Base-by-base conservation (phyloP, 2,888 invertebrate genomes). In the Laspeyria flexula region DNA sequence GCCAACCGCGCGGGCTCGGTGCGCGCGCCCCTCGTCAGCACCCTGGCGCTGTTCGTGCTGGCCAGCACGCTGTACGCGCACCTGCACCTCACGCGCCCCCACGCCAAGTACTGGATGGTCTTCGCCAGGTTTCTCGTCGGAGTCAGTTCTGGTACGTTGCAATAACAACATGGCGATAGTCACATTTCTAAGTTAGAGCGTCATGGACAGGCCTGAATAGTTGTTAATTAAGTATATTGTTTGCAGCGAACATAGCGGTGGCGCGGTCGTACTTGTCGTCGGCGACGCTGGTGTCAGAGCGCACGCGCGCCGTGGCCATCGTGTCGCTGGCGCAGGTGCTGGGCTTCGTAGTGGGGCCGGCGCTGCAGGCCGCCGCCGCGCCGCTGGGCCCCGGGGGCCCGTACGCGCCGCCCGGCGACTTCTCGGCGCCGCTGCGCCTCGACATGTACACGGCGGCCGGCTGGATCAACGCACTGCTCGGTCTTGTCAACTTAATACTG, bases 371-470 rank as follows among this genome's bases (percentile, higher is more conserved):
- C 0, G 94, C 94, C 1, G 96, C 96, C 0, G 96, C 97, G 10
- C 96, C 96, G 2, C 86, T 97, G 27, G 97, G 97, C 0, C 93
- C 94, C 39, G 88, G 94, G 10, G 68, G 55, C 9, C 74, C 85
- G 18, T 87, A 87, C 72, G 55, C 77, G 7, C 72, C 81, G 10
- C 74, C 74, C 12, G 96, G 96, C 0, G 84, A 90, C 43, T 78
- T 83, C 55, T 79, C 93, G n/a, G 81, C 93, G 9, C 86, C 94
- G 6, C 78, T 96, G 35, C 93, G 95, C 37, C 87, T 97, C 35
- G 96, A 97, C 84, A 97, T 97, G 97, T 97, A 96, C 88, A 97
- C 97, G 0, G 96, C 96, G 7, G 94, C 96, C 1, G 97, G 96
- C 3, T 97, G 97, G 97, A 95, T 96, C 70, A 97, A 97, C 83